Base-by-base conservation (phyloP, 2,113 vertebrate genomes). In the Polypterus bichir region DNA sequence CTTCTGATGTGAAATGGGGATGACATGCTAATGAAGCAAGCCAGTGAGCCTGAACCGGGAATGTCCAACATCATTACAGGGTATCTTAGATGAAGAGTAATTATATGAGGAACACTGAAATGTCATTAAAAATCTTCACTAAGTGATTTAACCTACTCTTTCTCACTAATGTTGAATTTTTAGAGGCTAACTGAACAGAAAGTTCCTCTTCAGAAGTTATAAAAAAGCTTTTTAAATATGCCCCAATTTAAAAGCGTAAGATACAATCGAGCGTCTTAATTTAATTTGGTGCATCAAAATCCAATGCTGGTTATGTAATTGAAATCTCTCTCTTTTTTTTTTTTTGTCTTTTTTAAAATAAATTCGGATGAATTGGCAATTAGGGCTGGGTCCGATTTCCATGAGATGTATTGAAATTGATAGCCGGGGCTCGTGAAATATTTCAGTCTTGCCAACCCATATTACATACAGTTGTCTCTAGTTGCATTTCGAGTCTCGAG, bases 11-110 rank as follows among this genome's bases (percentile, higher is more conserved):
- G 94, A 92, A 97, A 95, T 94, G 88, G 92, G 92, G 90, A 95
- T 95, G 96, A 97, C 96, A 97, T 93, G 90, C 93, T 97, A 98
- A 98, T 97, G 96, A 98, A 97, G 94, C 89, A 89, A 96, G 93
- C 92, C 91, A 95, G 91, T 91, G 93, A 98, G 94, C 93, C 91
- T 89, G 93, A 97, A 95, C 96, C 92, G 82, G 90, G 85, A 93
- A 93, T 97, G 96, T 98, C 96, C 93, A 95, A 97, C 96, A 97
- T 93, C 94, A 94, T 98, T 98, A 98, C 83, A 86, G 91, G 88
- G 90, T 93, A 92, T 93, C 96, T 93, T 88, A 90, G 91, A 94
- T 97, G 96, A 98, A 93, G 92, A 94, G 92, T 98, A 97, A 98
- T 98, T 98, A 98, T 93, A 94, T 89, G 83, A 92, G 88, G 91